phyloP scores from a whole-genome alignment of 23 tunicate species.

The Styela plicata region DNA sequence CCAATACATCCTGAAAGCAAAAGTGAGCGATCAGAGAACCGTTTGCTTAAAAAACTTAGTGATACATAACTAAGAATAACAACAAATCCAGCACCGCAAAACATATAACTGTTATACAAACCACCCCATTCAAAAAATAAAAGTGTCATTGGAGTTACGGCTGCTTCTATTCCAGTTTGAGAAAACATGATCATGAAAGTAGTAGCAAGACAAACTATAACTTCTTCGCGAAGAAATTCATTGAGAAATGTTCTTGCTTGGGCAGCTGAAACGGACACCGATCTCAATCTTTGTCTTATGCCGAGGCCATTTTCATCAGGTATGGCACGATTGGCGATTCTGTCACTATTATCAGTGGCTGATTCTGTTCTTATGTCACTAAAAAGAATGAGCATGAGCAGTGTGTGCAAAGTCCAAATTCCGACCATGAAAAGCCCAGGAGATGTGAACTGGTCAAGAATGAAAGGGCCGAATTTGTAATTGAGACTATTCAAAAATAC shows the following conservation, averaged over 20 bases:
- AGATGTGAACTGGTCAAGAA: slow-evolving; percentile 41
- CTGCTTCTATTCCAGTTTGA: slow-evolving; percentile 80
- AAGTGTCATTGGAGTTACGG: slow-evolving; percentile 64
- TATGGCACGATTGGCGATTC: too few species aligned
- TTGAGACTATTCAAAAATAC: slow-evolving; percentile 45
- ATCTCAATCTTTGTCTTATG: not conserved
- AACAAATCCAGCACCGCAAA: slow-evolving; percentile 49
- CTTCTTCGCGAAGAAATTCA: slow-evolving; percentile 78
- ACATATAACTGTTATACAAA: slow-evolving; percentile 61
- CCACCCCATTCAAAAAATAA: slow-evolving; percentile 62
- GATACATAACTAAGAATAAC: slow-evolving; percentile 17
- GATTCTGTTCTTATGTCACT: slow-evolving; percentile 22
- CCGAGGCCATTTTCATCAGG: not conserved
- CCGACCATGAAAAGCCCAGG: slow-evolving; percentile 84
- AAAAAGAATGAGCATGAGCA: slow-evolving; percentile 41
- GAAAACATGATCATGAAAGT: slow-evolving; percentile 71
- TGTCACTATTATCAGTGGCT: not conserved
- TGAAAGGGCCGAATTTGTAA: slow-evolving; percentile 60
- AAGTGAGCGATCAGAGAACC: slow-evolving; percentile 10
- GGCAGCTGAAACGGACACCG: not conserved
- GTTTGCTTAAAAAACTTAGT: slow-evolving; percentile 7
- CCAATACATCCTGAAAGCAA: slow-evolving; percentile 11
- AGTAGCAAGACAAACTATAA: slow-evolving; percentile 64
- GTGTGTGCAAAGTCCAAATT: slow-evolving; percentile 51
- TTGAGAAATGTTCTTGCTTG: slow-evolving; percentile 13